Evolutionary conservation across 2,797 vertebrate genomes (phyloP).

Genomic region (Sebastiscus tertius): DNA sequence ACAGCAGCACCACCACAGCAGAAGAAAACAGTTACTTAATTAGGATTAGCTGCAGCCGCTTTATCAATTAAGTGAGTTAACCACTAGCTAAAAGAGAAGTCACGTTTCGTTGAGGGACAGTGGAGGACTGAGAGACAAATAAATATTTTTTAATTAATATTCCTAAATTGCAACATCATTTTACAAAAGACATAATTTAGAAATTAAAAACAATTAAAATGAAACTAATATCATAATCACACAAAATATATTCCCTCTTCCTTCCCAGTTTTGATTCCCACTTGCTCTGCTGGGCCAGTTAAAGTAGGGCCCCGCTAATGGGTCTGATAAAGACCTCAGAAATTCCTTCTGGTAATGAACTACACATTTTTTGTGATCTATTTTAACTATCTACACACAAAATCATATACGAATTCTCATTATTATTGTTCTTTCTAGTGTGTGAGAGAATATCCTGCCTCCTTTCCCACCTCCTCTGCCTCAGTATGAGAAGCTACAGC

Average conservation of each 20-base stretch:
- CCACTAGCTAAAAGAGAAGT: background rate
- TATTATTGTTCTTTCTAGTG: background rate
- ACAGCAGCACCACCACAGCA: background rate
- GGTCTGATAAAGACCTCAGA: background rate
- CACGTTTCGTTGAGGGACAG: background rate
- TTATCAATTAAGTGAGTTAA: constrained; percentile 1
- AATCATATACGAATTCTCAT: background rate
- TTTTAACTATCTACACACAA: background rate
- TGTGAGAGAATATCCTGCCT: background rate
- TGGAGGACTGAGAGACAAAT: background rate
- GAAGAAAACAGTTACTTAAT: background rate
- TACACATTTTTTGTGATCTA: background rate
- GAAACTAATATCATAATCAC: constrained; percentile 5
- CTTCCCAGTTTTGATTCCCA: background rate
- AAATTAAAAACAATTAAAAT: constrained; percentile 23
- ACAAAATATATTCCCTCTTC: background rate
- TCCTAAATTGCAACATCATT: background rate
- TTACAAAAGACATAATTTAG: constrained; percentile 5
- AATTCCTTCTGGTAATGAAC: background rate
- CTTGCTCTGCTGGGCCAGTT: background rate
- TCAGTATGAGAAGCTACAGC: constrained; percentile 26
- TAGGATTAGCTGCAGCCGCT: constrained; percentile 1
- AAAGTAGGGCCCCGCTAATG: background rate
- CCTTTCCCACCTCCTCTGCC: background rate
- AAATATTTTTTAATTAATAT: constrained; percentile 9